phyloP scores from a whole-genome alignment of 1,140 invertebrate genomes.

The Eumaeus atala region DNA sequence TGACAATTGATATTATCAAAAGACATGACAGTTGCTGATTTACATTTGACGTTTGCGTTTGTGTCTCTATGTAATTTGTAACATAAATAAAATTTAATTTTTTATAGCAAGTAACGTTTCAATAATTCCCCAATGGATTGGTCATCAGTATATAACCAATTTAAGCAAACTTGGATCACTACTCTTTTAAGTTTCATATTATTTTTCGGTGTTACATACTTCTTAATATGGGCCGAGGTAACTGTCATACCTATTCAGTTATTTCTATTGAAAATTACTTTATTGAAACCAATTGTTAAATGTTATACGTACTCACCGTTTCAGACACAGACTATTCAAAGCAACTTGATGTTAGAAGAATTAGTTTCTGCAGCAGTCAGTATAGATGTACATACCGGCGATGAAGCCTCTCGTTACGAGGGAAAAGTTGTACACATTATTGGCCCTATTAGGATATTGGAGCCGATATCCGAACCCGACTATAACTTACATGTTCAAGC shows the following conservation, averaged over 20 bases:
- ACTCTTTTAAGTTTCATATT: constrained; percentile 52
- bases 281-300: constrained; percentile 8
- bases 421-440: constrained; percentile 84
- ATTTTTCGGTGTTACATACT: constrained; percentile 61
- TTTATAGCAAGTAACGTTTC: neutral
- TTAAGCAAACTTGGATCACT: constrained; percentile 60
- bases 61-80: too few relatives aligned
- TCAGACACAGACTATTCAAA: constrained; percentile 60
- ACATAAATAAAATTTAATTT: neutral
- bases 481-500: constrained; percentile 85
- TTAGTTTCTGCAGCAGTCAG: constrained; percentile 48
- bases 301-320: too few relatives aligned
- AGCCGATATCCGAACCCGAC: constrained; percentile 86
- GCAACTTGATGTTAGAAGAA: constrained; percentile 61
- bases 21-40: too few relatives aligned
- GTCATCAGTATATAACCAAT: constrained; percentile 43
- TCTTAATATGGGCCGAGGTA: constrained; percentile 64
- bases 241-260: constrained; percentile 5
- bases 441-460: constrained; percentile 82
- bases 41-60: too few relatives aligned
- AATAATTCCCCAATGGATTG: constrained; percentile 42
- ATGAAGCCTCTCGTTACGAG: constrained; percentile 74
- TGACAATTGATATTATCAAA: too few relatives aligned
- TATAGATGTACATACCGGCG: constrained; percentile 51
- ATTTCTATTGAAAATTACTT: neutral